Evolutionary conservation across 2,797 vertebrate species (phyloP).

Genomic region (Sebastes iracundus): DNA sequence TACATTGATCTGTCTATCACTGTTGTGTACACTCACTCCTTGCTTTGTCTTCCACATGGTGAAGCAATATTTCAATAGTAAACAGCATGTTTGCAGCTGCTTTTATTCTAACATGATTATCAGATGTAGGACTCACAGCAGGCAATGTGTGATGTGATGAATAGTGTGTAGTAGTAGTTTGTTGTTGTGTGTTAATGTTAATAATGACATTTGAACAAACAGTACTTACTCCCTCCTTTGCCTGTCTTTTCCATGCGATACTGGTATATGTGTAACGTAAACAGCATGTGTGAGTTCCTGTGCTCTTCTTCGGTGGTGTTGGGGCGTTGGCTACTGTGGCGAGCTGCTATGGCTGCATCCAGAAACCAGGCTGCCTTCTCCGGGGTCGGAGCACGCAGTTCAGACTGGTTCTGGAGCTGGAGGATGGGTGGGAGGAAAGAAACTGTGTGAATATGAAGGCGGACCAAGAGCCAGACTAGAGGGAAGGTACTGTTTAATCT

Average conservation of each 20-base stretch:
- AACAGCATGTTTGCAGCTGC: background rate
- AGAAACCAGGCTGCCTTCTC: constrained; percentile 98
- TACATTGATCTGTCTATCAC: background rate
- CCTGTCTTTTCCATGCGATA: constrained; percentile 98
- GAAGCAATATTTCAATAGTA: background rate
- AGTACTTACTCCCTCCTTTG: constrained; percentile 95
- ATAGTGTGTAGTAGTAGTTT: background rate
- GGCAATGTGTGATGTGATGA: background rate
- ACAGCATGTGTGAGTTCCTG: constrained; percentile 98
- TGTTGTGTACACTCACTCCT: background rate
- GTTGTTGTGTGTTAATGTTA: background rate
- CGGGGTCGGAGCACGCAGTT: constrained; percentile 92
- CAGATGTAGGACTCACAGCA: background rate
- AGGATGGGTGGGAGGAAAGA: background rate
- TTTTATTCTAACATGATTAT: background rate
- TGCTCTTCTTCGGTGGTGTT: constrained; percentile 91
- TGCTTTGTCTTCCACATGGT: background rate
- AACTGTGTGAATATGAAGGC: background rate
- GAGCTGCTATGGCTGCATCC: constrained; percentile 93
- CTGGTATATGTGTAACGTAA: constrained; percentile 98
- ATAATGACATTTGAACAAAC: background rate
- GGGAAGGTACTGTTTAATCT: background rate
- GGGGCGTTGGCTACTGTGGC: constrained; percentile 86
- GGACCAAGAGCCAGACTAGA: background rate
- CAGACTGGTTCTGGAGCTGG: constrained; percentile 98